phyloP scores from a whole-genome alignment of 2,888 invertebrate species.

The Eucriotettix oculatus region DNA sequence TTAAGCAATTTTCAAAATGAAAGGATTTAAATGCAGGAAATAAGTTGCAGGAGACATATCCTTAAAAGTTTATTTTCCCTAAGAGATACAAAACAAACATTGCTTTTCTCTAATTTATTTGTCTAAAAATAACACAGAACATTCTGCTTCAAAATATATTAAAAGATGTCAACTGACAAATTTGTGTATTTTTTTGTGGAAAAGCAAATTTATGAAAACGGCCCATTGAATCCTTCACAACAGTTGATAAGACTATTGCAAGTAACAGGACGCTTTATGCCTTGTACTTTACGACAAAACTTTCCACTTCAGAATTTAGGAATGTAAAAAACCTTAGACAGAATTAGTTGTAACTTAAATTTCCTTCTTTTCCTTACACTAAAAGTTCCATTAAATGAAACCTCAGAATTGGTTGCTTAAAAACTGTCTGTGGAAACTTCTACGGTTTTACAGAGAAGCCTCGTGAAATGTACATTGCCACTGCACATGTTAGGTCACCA shows the following conservation, averaged over 20 bases:
- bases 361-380: constrained; percentile 2
- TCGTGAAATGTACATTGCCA: constrained; percentile 1
- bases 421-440: neutral
- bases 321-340: constrained; percentile 13
- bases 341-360: constrained; percentile 2
- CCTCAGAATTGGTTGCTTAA: constrained; percentile 8
- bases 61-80: constrained; percentile 42
- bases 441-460: neutral
- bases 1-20: no score
- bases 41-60: constrained; percentile 19
- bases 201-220: neutral
- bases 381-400: constrained; percentile 5
- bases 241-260: constrained; percentile 18
- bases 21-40: no score
- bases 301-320: constrained; percentile 7
- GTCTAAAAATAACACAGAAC: constrained; percentile 31
- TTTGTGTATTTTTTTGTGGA: neutral
- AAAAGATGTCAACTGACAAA: constrained; percentile 3
- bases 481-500: neutral
- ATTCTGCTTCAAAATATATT: constrained; percentile 26
- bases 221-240: constrained; percentile 13
- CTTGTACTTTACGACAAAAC: constrained; percentile 1
- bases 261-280: neutral
- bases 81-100: constrained; percentile 46
- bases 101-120: constrained; percentile 29